These are phyloP conservation scores for Lates calcarifer DNA, from an alignment of 2,113 vertebrate genomes.

Conservation along the genomic window DNA sequence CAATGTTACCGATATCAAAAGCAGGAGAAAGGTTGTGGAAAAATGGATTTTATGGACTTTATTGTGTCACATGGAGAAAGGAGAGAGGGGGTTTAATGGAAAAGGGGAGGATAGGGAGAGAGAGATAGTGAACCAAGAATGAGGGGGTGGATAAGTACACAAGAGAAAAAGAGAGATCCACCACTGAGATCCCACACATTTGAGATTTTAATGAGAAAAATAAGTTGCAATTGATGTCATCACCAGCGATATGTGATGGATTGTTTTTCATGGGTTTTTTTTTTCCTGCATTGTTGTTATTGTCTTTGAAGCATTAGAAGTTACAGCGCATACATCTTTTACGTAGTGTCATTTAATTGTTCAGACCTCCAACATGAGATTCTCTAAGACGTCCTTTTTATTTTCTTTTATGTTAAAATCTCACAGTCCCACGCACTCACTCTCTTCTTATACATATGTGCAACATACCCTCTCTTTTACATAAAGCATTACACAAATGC, in stretches of 20 bases:
- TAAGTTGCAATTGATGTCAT: slow-evolving; percentile 63
- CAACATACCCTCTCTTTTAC: not conserved
- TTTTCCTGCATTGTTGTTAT: not conserved
- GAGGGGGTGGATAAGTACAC: slow-evolving; percentile 16
- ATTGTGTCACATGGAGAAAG: not conserved
- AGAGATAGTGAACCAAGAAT: not conserved
- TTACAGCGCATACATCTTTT: not conserved
- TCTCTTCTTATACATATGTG: not conserved
- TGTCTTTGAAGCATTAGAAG: slow-evolving; percentile 10
- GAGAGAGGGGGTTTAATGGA: not conserved
- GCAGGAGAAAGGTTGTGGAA: not conserved
- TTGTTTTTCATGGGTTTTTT: slow-evolving; percentile 12
- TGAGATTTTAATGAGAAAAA: slow-evolving; percentile 49
- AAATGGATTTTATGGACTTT: not conserved
- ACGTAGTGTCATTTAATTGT: slow-evolving; percentile 8
- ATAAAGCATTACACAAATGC: slow-evolving; percentile 16
- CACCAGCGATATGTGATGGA: slow-evolving; percentile 50
- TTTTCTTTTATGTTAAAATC: slow-evolving; percentile 17
- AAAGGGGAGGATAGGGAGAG: not conserved
- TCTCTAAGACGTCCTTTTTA: not conserved
- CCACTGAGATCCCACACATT: slow-evolving; percentile 15
- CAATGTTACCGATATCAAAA: not conserved
- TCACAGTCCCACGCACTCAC: not conserved
- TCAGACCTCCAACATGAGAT: not conserved
- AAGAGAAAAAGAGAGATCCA: slow-evolving; percentile 7